Conservation (phyloP, 2,113 vertebrate species). For the Dromaius novaehollandiae region DNA sequence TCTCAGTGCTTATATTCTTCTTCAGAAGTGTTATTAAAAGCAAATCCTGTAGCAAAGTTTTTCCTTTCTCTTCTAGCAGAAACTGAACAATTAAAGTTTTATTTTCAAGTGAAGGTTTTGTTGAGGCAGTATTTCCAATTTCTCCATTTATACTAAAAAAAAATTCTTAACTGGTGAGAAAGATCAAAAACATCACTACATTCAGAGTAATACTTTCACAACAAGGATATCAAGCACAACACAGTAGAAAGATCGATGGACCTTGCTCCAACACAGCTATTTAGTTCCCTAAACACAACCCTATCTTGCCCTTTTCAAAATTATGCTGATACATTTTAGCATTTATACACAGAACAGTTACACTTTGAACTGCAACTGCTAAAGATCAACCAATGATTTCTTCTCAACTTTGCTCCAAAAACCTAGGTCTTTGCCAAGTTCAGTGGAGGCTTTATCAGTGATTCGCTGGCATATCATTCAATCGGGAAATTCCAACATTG, state of each 20-base stretch:
- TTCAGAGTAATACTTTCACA: neutral
- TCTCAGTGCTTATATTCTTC: neutral
- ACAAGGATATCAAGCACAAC: neutral
- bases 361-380: neutral
- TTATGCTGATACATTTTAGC: neutral
- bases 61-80: neutral
- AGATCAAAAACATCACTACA: neutral
- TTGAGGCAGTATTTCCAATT: neutral
- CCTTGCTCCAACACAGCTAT: neutral
- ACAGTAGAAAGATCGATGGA: neutral
- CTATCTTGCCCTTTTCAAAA: neutral
- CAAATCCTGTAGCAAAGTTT: neutral
- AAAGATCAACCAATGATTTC: neutral
- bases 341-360: neutral
- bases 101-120: neutral
- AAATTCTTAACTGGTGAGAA: neutral
- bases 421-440: neutral
- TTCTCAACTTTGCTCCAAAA: neutral
- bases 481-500: neutral
- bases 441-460: neutral
- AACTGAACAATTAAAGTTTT: neutral
- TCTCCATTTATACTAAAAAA: neutral
- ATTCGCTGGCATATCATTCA: neutral
- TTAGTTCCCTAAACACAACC: neutral
- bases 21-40: neutral